Base-by-base conservation (phyloP, 2,113 vertebrate species). In the Scomber colias region DNA sequence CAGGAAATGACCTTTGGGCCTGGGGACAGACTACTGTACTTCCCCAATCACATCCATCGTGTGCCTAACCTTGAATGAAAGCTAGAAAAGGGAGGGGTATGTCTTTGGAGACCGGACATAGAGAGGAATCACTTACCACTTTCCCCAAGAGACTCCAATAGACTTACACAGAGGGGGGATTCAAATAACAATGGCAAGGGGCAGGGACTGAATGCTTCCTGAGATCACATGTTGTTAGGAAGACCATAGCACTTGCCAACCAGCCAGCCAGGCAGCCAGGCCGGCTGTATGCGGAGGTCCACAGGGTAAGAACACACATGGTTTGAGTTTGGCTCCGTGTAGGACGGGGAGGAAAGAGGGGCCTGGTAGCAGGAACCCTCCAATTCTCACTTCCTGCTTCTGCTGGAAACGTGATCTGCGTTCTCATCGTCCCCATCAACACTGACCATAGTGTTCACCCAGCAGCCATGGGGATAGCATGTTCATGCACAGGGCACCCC, bases 301-400 rank as follows among this genome's bases (percentile, higher is more conserved):
- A 85, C 68, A 17, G 90, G 93, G 89, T 89, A 87, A 76, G 84
- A 89, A 86, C 91, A 93, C 94, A 95, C 94, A 94, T 95, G 95
- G 93, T 95, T 95, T 87, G 76, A 89, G 91, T 94, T 94, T 94
- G 83, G 84, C 79, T 85, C 85, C 49, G 45, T 94, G 94, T 94
- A 85, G 79, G 56, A 90, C 75, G 49, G 77, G 89, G 85, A 93
- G 90, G 89, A 91, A 92, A 91, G 89, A 90, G 89, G 80, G 86
- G 82, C 78, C 90, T 90, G 88, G 89, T 87, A 87, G 90, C 89
- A 93, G 92, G 92, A 94, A 94, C 86, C 87, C 85, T 92, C 88
- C 89, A 91, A 93, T 89, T 92, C 92, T 93, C 89, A 89, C 91
- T 95, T 95, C 92, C 94, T 91, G 92, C 91, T 93, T 83, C 90